Conservation (phyloP, 2,888 invertebrate species). For the Stegophylla sp. region DNA sequence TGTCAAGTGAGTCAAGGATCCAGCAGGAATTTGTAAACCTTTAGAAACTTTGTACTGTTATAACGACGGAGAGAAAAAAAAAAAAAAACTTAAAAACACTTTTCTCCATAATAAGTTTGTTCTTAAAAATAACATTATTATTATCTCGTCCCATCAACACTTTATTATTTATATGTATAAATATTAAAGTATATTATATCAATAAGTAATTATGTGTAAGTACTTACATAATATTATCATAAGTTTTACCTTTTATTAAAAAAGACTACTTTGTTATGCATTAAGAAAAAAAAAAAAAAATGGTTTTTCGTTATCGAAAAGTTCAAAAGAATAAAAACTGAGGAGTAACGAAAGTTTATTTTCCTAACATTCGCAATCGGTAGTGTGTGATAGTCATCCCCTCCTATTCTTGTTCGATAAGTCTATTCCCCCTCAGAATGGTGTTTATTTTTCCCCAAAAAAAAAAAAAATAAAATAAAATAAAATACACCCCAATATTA, state of each 20-base stretch:
- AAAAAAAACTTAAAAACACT: slow-evolving; percentile 18
- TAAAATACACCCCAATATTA: slow-evolving; percentile 32
- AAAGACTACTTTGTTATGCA: not conserved
- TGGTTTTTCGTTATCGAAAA: too few relatives aligned
- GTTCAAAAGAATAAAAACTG: not conserved
- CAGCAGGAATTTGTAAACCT: not conserved
- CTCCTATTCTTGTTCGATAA: slow-evolving; percentile 18
- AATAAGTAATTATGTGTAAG: too few relatives aligned
- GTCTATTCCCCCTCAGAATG: slow-evolving; percentile 16
- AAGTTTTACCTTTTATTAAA: not conserved
- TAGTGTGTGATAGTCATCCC: slow-evolving; percentile 17
- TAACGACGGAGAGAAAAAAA: not conserved
- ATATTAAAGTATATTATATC: too few relatives aligned
- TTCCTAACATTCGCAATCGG: slow-evolving; percentile 21
- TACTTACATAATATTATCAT: too few relatives aligned
- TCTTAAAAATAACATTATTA: not conserved
- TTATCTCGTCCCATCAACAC: not conserved
- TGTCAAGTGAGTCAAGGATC: slow-evolving; percentile 22
- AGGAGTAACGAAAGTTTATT: slow-evolving; percentile 16
- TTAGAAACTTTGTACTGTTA: slow-evolving; percentile 15
- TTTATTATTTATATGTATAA: not conserved
- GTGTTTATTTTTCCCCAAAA: slow-evolving; percentile 4
- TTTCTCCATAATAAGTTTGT: not conserved
- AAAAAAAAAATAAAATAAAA: slow-evolving; percentile 3
- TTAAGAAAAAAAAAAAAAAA: not conserved